Base-by-base conservation (phyloP, 2,797 vertebrate genomes). In the Enteromius treurensis region DNA sequence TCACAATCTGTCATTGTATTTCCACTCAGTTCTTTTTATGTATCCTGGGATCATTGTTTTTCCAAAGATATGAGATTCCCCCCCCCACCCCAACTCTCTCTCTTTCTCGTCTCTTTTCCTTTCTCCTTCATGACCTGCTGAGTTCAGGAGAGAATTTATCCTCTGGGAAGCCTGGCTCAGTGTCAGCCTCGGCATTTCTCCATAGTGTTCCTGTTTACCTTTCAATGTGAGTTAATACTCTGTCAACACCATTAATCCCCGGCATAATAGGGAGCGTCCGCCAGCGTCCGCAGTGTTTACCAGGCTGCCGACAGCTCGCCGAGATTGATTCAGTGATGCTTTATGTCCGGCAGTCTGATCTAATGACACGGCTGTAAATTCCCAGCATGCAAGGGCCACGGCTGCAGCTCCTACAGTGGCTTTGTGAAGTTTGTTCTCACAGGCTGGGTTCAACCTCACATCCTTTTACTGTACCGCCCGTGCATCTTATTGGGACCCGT, bases 291-390 rank as follows among this genome's bases (percentile, higher is more conserved):
- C 81, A 87, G 82, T 93, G 88, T 89, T 90, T 90, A 91, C 86
- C 65, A 90, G 88, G 89, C 88, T 84, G 80, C 82, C 74, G 87
- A 88, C 88, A 87, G 89, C 88, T 84, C 89, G 82, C 84, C 21
- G 77, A 89, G 91, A 94, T 95, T 93, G 90, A 95, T 93, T 91
- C 87, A 86, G 90, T 88, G 90, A 92, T 94, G 94, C 90, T 95
- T 95, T 95, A 95, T 93, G 93, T 91, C 87, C 89, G 80, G 89
- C 91, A 92, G 92, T 93, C 93, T 91, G 89, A 77, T 92, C 89
- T 94, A 94, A 94, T 94, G 94, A 94, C 93, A 90, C 87, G 89
- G 91, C 91, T 92, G 93, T 95, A 95, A 95, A 95, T 95, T 94
- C 93, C 91, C 90, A 89, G 89, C 89, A 91, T 83, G 87, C 86